Conservation (phyloP, 2,888 invertebrate genomes). For the Shargacucullia verbasci region DNA sequence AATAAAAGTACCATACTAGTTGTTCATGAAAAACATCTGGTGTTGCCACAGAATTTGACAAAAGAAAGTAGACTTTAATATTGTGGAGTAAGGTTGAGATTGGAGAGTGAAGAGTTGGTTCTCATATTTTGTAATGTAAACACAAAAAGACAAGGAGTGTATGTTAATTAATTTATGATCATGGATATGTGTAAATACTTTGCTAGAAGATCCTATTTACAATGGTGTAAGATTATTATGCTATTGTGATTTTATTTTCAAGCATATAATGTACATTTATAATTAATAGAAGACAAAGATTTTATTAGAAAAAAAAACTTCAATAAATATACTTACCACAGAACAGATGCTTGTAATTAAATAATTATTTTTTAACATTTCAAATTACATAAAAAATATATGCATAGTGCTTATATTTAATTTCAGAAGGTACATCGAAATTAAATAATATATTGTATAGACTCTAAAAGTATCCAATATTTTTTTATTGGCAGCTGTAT, state of each 20-base stretch:
- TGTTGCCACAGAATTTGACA: constrained; percentile 3
- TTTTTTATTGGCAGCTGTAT: too few species aligned
- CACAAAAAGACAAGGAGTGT: constrained; percentile 34
- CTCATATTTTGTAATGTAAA: constrained; percentile 35
- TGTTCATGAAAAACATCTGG: constrained; percentile 47
- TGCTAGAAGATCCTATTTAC: not conserved
- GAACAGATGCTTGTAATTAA: too few species aligned
- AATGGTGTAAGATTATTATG: not conserved
- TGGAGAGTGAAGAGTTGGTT: not conserved
- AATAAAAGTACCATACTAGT: constrained; percentile 36
- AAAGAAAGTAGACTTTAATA: constrained; percentile 6
- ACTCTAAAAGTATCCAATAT: too few species aligned
- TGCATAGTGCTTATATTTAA: too few species aligned
- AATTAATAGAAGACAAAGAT: too few species aligned
- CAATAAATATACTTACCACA: too few species aligned
- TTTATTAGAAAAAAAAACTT: too few species aligned
- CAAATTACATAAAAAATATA: too few species aligned
- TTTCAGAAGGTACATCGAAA: too few species aligned
- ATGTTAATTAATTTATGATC: constrained; percentile 38
- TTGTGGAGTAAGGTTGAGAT: constrained; percentile 6
- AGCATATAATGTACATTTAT: too few species aligned
- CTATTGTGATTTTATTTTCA: not conserved
- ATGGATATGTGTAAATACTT: constrained; percentile 11
- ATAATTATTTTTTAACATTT: too few species aligned
- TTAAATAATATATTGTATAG: too few species aligned